Percentiles rank a stretch among this genome's conserved stretches.
Conservation (phyloP, 2,888 invertebrate species). For the Synergus laeviventris region DNA sequence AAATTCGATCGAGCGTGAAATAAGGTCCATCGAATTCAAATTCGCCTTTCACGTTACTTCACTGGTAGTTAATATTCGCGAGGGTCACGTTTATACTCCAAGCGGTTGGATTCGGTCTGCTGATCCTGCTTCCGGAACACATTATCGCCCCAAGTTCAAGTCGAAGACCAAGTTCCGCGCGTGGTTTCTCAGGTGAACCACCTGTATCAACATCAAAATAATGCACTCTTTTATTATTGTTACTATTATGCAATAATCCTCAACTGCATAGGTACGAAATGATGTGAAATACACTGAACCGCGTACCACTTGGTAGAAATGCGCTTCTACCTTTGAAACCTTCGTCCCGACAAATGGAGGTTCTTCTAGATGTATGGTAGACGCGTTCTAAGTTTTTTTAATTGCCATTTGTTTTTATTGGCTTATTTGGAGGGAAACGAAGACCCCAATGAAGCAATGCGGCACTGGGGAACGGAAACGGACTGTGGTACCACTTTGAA, state of each 20-base stretch:
- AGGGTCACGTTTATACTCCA: conserved; percentile 33
- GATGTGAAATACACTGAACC: background rate
- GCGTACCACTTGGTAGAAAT: background rate
- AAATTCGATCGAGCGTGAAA: conserved; percentile 15
- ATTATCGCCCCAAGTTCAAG: conserved; percentile 37
- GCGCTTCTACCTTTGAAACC: background rate
- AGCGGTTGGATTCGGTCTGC: conserved; percentile 34
- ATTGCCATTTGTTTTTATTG: background rate
- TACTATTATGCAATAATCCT: background rate
- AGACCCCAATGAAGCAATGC: conserved; percentile 50
- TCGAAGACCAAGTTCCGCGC: conserved; percentile 31
- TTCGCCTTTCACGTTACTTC: conserved; percentile 29
- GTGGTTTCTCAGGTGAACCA: conserved; percentile 9
- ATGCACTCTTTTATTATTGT: background rate
- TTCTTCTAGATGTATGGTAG: conserved; percentile 1
- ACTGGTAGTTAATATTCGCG: conserved; percentile 35
- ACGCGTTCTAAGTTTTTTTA: background rate
- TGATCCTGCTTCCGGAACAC: conserved; percentile 37
- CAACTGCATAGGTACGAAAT: background rate
- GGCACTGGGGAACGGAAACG: conserved; percentile 8
- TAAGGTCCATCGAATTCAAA: conserved; percentile 6
- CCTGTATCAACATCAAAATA: background rate
- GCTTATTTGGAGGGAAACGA: conserved; percentile 39
- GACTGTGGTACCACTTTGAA: conserved; percentile 31
- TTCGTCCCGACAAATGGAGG: background rate